These are phyloP conservation scores for Melangyna quadrimaculata DNA, from an alignment of 2,888 invertebrate species.

Conservation along the genomic window DNA sequence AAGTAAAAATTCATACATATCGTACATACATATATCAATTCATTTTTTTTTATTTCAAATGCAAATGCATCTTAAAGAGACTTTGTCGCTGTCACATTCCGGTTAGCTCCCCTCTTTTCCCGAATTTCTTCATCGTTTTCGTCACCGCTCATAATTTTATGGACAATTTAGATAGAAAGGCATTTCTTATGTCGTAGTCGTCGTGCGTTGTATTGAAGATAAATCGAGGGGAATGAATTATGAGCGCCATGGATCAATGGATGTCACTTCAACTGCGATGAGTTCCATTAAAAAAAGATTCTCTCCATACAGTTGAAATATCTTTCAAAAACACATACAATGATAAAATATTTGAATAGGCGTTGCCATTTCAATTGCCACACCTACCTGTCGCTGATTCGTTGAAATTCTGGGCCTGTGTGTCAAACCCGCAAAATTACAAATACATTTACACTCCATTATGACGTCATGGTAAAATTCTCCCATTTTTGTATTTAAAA, in stretches of 20 bases:
- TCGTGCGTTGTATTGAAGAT: constrained; percentile 6
- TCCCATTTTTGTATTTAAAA: constrained; percentile 22
- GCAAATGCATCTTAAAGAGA: constrained; percentile 53
- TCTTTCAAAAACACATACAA: not conserved
- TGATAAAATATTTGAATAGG: not conserved
- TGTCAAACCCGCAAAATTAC: constrained; percentile 14
- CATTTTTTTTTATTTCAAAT: constrained; percentile 16
- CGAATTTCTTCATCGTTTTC: not conserved
- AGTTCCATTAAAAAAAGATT: constrained; percentile 35
- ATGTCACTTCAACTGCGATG: constrained; percentile 45
- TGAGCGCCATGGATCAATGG: constrained; percentile 62
- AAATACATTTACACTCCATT: not conserved
- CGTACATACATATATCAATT: not conserved
- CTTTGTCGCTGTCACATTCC: constrained; percentile 19
- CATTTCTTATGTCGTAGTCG: constrained; percentile 21
- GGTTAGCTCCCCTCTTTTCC: not conserved
- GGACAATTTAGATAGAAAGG: constrained; percentile 53
- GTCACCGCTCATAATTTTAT: constrained; percentile 17
- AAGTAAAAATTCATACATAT: not conserved
- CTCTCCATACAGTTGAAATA: not conserved
- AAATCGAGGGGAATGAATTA: constrained; percentile 64
- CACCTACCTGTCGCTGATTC: constrained; percentile 32
- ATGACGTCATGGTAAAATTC: constrained; percentile 54
- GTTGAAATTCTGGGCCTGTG: constrained; percentile 18
- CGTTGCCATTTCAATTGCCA: not conserved